Evolutionary conservation across 2,797 vertebrate genomes (phyloP).

Genomic region (Megaceryle alcyon): DNA sequence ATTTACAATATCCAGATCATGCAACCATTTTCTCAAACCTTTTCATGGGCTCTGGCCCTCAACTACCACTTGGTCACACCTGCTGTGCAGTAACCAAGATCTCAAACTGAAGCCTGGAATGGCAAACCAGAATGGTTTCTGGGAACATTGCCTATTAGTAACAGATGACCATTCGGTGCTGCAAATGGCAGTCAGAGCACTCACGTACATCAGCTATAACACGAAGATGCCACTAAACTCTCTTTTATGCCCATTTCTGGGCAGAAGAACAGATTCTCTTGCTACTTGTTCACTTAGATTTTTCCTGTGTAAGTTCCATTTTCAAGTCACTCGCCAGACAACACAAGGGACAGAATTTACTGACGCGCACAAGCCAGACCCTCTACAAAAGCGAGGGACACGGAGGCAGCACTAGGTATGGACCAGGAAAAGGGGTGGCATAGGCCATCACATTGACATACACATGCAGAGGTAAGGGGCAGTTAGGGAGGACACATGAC

Average conservation of each 20-base stretch:
- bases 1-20: neutral
- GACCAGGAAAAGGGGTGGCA: neutral
- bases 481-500: neutral
- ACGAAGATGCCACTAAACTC: neutral
- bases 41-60: neutral
- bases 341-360: neutral
- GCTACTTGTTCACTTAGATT: neutral
- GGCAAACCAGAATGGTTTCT: neutral
- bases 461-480: slow-evolving; percentile 51
- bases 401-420: slow-evolving; percentile 5
- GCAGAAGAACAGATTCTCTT: neutral
- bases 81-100: neutral
- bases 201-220: neutral
- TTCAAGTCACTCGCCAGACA: slow-evolving; percentile 6
- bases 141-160: neutral
- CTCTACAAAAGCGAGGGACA: slow-evolving; percentile 31
- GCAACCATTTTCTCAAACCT: neutral
- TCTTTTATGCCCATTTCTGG: neutral
- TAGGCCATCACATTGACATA: slow-evolving; percentile 39
- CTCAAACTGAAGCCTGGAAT: neutral
- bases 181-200: neutral
- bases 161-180: neutral
- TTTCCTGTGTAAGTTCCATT: neutral
- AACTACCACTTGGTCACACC: neutral
- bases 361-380: slow-evolving; percentile 10